A percentile compares a stretch with the other conserved stretches of the same genome.
Evolutionary conservation across 2,888 invertebrate genomes (phyloP).

Genomic region (Junonia oenone): DNA sequence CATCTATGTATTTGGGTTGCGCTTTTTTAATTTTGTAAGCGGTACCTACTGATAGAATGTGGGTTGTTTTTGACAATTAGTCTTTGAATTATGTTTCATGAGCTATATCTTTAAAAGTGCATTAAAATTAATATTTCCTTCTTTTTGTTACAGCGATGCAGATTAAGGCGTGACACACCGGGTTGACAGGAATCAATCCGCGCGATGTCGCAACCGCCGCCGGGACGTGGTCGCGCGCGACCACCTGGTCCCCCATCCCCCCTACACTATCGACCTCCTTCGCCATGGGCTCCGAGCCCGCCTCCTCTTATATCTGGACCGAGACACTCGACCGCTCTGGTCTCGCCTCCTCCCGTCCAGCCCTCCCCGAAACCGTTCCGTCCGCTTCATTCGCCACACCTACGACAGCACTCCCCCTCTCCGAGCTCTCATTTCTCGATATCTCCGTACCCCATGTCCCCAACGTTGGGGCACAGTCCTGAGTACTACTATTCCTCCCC

Average conservation of each 20-base stretch:
- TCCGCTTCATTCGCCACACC: slow-evolving; percentile 70
- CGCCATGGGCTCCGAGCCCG: slow-evolving; percentile 87
- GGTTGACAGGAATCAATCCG: slow-evolving; percentile 75
- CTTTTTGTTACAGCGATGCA: slow-evolving; percentile 72
- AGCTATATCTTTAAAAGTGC: background rate
- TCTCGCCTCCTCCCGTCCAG: slow-evolving; percentile 79
- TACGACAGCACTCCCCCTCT: slow-evolving; percentile 67
- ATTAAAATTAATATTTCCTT: background rate
- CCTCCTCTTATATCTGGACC: slow-evolving; percentile 85
- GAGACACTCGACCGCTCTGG: slow-evolving; percentile 74
- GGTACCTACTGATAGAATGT: too few relatives aligned
- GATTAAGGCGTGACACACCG: slow-evolving; percentile 76
- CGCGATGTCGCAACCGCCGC: slow-evolving; percentile 75
- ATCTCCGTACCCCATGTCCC: slow-evolving; percentile 75
- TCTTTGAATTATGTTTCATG: too few relatives aligned
- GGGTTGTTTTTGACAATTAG: too few relatives aligned
- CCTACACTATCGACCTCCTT: slow-evolving; percentile 85
- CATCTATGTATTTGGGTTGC: too few relatives aligned
- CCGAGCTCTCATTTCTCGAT: slow-evolving; percentile 74
- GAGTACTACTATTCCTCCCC: slow-evolving; percentile 81
- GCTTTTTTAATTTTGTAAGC: too few relatives aligned
- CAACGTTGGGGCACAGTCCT: slow-evolving; percentile 80
- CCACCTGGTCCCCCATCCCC: slow-evolving; percentile 74
- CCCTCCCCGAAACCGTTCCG: slow-evolving; percentile 73
- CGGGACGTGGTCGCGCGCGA: slow-evolving; percentile 71